Base-by-base conservation (phyloP, 2,888 invertebrate genomes). In the Trypoxylon attenuatum region DNA sequence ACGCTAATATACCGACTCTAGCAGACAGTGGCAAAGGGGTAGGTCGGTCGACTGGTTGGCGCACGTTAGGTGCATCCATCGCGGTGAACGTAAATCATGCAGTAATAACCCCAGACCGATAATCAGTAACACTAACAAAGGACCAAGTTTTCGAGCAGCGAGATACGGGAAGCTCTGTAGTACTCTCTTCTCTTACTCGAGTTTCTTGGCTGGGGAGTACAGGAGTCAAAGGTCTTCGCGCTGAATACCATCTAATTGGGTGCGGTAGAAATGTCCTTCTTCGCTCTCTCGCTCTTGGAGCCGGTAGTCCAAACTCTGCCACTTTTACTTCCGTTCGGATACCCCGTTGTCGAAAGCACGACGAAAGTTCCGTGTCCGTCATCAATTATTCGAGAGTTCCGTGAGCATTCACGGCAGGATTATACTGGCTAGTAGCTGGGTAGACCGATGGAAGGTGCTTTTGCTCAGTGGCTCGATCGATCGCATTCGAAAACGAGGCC, bases 191-290 rank as follows among this genome's bases (percentile, higher is more conserved):
- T 5, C 1, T n/a, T 19, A 25, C n/a, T 19, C 18, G 16, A 63
- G 66, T 73, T 70, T 57, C 63, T 41, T 55, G 55, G n/a, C n/a
- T n/a, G n/a, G n/a, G n/a, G 47, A 21, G 49, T 43, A 39, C 49
- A 47, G 39, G 50, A 66, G 57, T 56, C 59, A 73, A 59, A 76
- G 67, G 52, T 59, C 57, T 42, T 47, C 66, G 42, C 47, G 47
- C 38, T 71, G 71, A 76, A 73, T 76, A 65, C 67, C 60, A 58
- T 61, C 64, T 76, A 76, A 76, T 76, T 76, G 76, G 62, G 52
- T 53, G 42, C 47, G 58, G 22, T 46, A 52, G 43, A 52, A 55
- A 41, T 58, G 55, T 45, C 2, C 27, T 2, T 27, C 27, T n/a
- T 27, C 3, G 4, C 27, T 27, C 27, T 27, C 27, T 27, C 3